Conservation (phyloP, 2,888 invertebrate species). For the Perithous albicinctus region DNA sequence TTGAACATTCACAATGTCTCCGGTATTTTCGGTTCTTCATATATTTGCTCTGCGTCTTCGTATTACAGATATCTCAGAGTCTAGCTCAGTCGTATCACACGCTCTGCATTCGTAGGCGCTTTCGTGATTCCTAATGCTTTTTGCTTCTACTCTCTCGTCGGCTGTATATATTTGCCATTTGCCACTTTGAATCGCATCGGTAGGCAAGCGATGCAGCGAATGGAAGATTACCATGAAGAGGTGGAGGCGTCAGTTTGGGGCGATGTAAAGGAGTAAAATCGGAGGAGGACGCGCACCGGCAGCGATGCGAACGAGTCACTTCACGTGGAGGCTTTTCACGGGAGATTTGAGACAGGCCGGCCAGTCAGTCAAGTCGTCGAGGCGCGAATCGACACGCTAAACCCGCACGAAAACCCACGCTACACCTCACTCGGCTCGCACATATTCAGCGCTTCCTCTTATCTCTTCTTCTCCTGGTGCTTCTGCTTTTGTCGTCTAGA, state of each 20-base stretch:
- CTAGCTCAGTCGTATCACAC: background rate
- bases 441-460: constrained; percentile 36
- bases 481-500: constrained; percentile 23
- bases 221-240: constrained; percentile 31
- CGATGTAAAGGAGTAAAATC: constrained; percentile 7
- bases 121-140: background rate
- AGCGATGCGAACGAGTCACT: constrained; percentile 31
- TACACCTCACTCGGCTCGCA: constrained; percentile 4
- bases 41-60: constrained; percentile 25
- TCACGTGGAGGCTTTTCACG: constrained; percentile 58
- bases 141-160: background rate
- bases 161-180: constrained; percentile 32
- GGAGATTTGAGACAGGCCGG: constrained; percentile 66
- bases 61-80: constrained; percentile 17
- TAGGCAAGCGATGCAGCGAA: constrained; percentile 29
- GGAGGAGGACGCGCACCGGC: constrained; percentile 33
- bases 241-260: background rate
- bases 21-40: constrained; percentile 58
- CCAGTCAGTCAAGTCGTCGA: constrained; percentile 68
- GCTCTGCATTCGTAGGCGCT: constrained; percentile 3
- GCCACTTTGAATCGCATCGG: constrained; percentile 59
- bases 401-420: constrained; percentile 61
- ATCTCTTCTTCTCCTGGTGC: constrained; percentile 30
- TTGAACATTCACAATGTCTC: constrained; percentile 33
- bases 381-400: constrained; percentile 70